phyloP scores from a whole-genome alignment of 2,113 vertebrate species.

The Collichthys lucidus region DNA sequence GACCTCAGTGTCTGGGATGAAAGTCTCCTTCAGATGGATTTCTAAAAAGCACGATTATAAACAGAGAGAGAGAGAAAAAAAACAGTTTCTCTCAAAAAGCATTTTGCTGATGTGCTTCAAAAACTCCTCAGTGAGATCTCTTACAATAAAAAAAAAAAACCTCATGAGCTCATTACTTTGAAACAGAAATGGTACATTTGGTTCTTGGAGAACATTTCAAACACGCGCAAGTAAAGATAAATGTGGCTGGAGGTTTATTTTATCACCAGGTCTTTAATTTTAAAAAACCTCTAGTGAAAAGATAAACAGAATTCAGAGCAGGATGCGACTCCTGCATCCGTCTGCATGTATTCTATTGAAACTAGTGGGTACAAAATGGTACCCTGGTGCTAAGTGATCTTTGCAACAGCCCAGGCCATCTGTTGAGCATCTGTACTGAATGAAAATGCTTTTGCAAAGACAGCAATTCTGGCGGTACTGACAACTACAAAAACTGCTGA shows the following conservation, averaged over 20 bases:
- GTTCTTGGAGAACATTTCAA: not conserved
- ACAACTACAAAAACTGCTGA: slow-evolving; percentile 44
- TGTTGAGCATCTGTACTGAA: slow-evolving; percentile 56
- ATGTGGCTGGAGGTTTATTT: not conserved
- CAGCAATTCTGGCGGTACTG: slow-evolving; percentile 25
- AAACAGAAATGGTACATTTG: not conserved
- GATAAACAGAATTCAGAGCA: not conserved
- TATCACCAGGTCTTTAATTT: not conserved
- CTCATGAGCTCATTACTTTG: not conserved
- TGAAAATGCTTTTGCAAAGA: slow-evolving; percentile 44
- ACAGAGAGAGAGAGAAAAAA: not conserved
- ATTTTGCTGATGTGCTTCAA: not conserved
- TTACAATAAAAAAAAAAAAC: not conserved
- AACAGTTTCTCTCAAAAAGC: not conserved
- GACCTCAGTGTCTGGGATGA: slow-evolving; percentile 38
- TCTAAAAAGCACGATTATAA: slow-evolving; percentile 29
- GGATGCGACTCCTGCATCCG: slow-evolving; percentile 2
- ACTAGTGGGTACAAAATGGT: not conserved
- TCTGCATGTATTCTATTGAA: slow-evolving; percentile 37
- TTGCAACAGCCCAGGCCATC: slow-evolving; percentile 31
- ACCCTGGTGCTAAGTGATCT: slow-evolving; percentile 28
- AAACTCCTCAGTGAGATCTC: not conserved
- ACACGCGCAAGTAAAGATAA: not conserved
- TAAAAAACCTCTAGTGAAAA: not conserved
- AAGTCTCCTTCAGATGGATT: slow-evolving; percentile 43